phyloP scores from a whole-genome alignment of 2,797 vertebrate species.

The Mionectes olivaceus region DNA sequence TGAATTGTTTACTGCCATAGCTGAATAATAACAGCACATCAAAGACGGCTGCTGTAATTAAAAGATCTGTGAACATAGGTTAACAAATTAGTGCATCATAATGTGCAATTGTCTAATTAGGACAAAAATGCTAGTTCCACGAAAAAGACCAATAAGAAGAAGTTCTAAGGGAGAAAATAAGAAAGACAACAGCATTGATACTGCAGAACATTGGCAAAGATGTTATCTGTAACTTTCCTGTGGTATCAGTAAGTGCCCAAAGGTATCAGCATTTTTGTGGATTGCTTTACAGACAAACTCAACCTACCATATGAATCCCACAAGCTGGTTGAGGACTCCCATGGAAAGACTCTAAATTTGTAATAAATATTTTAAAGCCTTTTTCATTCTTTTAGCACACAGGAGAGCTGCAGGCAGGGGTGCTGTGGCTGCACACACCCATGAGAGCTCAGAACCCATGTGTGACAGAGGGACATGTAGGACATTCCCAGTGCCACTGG shows the following conservation, averaged over 20 bases:
- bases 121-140: constrained; percentile 71
- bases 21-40: constrained; percentile 79
- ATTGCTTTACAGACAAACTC: constrained; percentile 36
- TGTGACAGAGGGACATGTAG: background rate
- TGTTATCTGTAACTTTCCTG: constrained; percentile 6
- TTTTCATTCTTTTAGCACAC: background rate
- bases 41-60: constrained; percentile 79
- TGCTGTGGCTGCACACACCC: background rate
- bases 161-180: constrained; percentile 56
- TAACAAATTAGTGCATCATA: constrained; percentile 80
- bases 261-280: background rate
- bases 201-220: background rate
- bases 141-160: constrained; percentile 68
- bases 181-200: constrained; percentile 12
- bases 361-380: background rate
- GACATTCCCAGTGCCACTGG: background rate
- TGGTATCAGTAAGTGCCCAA: constrained; percentile 20
- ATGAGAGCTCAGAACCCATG: background rate
- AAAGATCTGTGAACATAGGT: constrained; percentile 82
- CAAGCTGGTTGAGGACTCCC: background rate
- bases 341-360: background rate
- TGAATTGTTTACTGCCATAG: constrained; percentile 77
- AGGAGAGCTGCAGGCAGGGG: background rate
- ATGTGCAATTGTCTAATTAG: constrained; percentile 82
- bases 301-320: background rate